Base-by-base conservation (phyloP, 1,140 invertebrate genomes). In the Ctenoplectra terminalis region DNA sequence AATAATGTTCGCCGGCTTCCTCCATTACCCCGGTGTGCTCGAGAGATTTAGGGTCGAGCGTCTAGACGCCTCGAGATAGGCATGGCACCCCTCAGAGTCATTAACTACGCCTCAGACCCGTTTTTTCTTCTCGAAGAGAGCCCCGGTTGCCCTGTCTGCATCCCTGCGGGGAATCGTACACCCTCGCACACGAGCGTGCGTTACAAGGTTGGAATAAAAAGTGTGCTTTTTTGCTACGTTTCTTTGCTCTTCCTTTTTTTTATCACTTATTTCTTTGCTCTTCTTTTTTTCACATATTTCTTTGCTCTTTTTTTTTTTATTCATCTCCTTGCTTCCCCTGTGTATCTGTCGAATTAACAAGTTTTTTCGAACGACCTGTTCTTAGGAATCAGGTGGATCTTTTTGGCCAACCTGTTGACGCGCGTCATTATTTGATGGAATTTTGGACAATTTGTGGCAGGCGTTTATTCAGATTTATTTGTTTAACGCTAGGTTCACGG, bases 91-190 rank as follows among this genome's bases (percentile, higher is more conserved):
- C 84, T 80, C 67, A 34, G 78, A 80, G 84, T 89, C 89, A 90
- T 91, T 92, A 91, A 90, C 86, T 78, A 82, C 82, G 80, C 87
- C 84, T 82, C 69, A n/a, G 56, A 78, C 74, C 69, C 40, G 75
- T 82, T 88, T 89, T 85, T 58, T 77, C 66, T 54, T 83, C 81
- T 84, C 70, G 58, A 66, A 37, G 67, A 66, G 54, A 61, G 34
- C 64, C 63, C 46, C 69, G 76, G 73, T 72, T 63, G 77, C 83
- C 77, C 29, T 13, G n/a, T 43, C 63, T 31, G 40, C 77, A 64
- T 80, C 77, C 77, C 77, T 26, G 48, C 60, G 3, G 70, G 34
- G 66, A 26, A 56, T 40, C 29, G 29, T 34, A 74, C 70, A 73
- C 69, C 69, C 78, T 52, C 77, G 43, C 23, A 3, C 29, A 20